Percentiles rank a stretch among this genome's conserved stretches.
These are phyloP conservation scores for Mnemiopsis leidyi DNA, from an alignment of 37 sponge, comb jelly and placozoan species.

Conservation along the genomic window DNA sequence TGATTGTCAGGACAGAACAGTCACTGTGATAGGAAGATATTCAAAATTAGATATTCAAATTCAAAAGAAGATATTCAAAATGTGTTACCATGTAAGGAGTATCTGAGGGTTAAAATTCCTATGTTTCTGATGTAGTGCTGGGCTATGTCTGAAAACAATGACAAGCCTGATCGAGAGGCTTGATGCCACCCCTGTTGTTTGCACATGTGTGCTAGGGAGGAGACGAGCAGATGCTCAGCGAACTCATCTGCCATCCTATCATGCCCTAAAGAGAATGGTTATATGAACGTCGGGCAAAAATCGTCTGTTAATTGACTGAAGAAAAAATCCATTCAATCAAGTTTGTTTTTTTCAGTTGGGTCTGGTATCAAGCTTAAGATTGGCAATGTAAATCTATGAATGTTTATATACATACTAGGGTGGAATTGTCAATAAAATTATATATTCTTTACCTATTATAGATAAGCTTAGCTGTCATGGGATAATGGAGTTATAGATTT, in stretches of 20 bases:
- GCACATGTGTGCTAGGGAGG: slow-evolving; percentile 64
- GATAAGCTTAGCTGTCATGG: too few species aligned
- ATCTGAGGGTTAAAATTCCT: neutral
- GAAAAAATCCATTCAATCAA: too few species aligned
- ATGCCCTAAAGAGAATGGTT: slow-evolving; percentile 64
- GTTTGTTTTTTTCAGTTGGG: too few species aligned
- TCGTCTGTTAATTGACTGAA: too few species aligned
- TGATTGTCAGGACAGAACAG: too few species aligned
- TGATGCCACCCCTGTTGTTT: slow-evolving; percentile 65
- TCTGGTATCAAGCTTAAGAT: too few species aligned
- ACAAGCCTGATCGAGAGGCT: slow-evolving; percentile 33
- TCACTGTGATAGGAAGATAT: neutral
- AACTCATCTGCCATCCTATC: slow-evolving; percentile 67
- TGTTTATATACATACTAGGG: too few species aligned
- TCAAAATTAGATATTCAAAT: neutral
- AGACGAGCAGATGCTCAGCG: slow-evolving; percentile 66
- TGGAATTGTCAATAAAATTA: too few species aligned
- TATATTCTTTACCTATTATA: too few species aligned
- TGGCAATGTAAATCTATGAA: too few species aligned
- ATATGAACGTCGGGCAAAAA: too few species aligned
- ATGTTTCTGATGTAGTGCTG: slow-evolving; percentile 49
- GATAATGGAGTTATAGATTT: too few species aligned
- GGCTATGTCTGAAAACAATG: slow-evolving; percentile 32
- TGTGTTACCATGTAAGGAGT: neutral
- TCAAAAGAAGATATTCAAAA: neutral